These are phyloP conservation scores for Pseudoatta argentina DNA, from an alignment of 1,140 invertebrate species.

Conservation along the genomic window DNA sequence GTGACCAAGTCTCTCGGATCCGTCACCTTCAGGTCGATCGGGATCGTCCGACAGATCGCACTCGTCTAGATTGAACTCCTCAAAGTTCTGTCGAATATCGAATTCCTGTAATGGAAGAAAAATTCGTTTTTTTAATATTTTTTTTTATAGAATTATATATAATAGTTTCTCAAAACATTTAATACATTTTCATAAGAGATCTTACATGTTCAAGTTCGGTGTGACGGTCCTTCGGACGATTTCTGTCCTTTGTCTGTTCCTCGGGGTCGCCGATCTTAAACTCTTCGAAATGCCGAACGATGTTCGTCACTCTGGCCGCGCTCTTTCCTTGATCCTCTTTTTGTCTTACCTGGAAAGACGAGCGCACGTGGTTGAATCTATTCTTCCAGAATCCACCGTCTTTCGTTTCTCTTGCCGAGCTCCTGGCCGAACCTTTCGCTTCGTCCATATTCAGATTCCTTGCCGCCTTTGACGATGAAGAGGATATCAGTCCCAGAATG, in stretches of 20 bases:
- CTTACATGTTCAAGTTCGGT: constrained; percentile 72
- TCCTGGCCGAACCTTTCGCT: constrained; percentile 43
- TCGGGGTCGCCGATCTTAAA: constrained; percentile 83
- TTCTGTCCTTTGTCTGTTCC: constrained; percentile 68
- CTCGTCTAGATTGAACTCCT: constrained; percentile 93
- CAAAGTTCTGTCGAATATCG: constrained; percentile 91
- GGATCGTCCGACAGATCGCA: constrained; percentile 90
- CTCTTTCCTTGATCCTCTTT: constrained; percentile 65
- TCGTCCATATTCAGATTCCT: constrained; percentile 81
- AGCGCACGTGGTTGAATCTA: constrained; percentile 76
- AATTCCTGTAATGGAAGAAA: constrained; percentile 84
- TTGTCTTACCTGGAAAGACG: constrained; percentile 76
- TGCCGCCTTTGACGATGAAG: constrained; percentile 66
- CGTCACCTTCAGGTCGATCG: constrained; percentile 87
- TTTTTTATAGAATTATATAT: constrained; percentile 4
- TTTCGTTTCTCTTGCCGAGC: constrained; percentile 29
- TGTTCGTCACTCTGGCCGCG: constrained; percentile 77
- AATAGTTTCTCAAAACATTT: background rate
- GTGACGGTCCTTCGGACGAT: constrained; percentile 68
- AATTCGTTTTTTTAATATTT: constrained; percentile 38
- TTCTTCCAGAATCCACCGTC: constrained; percentile 76
- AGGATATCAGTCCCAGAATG: constrained; percentile 64
- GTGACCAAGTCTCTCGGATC: constrained; percentile 87
- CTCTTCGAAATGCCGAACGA: constrained; percentile 84
- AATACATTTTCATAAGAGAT: background rate